Evolutionary conservation across 92 coral and sea anemone genomes (phyloP), one percentile per base, ranked within the genome.

Genomic region (Actinostola sp.): DNA sequence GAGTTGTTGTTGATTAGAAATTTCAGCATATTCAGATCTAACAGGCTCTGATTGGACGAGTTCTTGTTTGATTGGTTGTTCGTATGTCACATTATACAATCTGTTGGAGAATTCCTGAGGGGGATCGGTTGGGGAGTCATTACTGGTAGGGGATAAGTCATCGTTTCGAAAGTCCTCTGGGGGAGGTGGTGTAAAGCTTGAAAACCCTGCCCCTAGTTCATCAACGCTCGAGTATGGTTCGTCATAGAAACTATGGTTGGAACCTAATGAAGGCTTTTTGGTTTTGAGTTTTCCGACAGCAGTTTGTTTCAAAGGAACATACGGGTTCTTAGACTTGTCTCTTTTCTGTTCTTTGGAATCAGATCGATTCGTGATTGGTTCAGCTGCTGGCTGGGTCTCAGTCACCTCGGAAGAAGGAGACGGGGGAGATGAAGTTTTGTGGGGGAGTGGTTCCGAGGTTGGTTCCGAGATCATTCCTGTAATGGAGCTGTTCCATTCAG

Each of bases 151-250:
- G 52, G 39, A 51, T 0, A 44, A 57, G 1, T 75, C 67, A 29
- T 68, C 59, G 8, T 82, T 61, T 53, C 88, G 82, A 41, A 86
- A 86, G 41, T 77, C 84, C 24, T 73, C 66, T 31, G 88, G 91
- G 71, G 89, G 85, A 36, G 77, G 84, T 28, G 98, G 92, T 21
- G 75, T 84, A 66, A 92, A 89, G 78, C 92, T 86, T 42, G 97
- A 67, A 61, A 82, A 87, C 1, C 97, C 99, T 14, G 91, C 83
- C 8, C 99, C 99, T 25, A 95, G 86, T 57, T 91, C 99, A 63
- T 80, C 95, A 6, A 95, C 89, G 19, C 92, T 79, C 0, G 97
- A 79, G 77, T 95, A 95, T 0, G 97, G 85, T 30, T 80, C 93
- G 50, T 91, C 98, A 57, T 87, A 88, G 31, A 80, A 74, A 72